phyloP scores from a whole-genome alignment of 1,140 invertebrate genomes.

The Heliconius eleuchia region DNA sequence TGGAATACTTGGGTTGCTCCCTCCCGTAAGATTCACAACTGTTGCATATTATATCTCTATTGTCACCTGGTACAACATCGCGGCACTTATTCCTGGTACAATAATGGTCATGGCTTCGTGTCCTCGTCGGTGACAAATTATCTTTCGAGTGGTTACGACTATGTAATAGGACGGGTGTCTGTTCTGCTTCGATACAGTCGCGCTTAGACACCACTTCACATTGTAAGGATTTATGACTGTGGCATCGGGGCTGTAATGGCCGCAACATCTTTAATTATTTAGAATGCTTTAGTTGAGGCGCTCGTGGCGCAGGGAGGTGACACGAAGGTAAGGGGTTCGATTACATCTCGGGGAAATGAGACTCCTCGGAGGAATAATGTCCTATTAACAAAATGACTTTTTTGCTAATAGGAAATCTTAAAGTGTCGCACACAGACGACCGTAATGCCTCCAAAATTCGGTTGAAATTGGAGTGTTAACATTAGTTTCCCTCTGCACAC shows the following conservation, averaged over 20 bases:
- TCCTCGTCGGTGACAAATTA: conserved; percentile 47
- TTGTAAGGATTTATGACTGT: conserved; percentile 73
- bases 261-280: background rate
- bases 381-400: too few species aligned
- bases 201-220: conserved; percentile 57
- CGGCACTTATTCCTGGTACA: conserved; percentile 42
- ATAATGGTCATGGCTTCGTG: conserved; percentile 57
- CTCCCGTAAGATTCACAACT: conserved; percentile 51
- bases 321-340: too few species aligned
- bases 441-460: too few species aligned
- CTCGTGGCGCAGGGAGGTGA: too few species aligned
- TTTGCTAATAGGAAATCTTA: too few species aligned
- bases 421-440: too few species aligned
- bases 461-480: too few species aligned
- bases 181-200: conserved; percentile 44
- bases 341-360: too few species aligned
- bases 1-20: conserved; percentile 52
- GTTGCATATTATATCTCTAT: conserved; percentile 47
- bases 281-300: background rate
- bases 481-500: too few species aligned
- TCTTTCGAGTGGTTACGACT: conserved; percentile 53
- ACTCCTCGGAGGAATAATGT: too few species aligned
- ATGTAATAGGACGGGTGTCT: conserved; percentile 42
- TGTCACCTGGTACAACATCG: conserved; percentile 34
- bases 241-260: conserved; percentile 48